Conservation (phyloP, 2,888 invertebrate genomes). For the Cinara cedri region DNA sequence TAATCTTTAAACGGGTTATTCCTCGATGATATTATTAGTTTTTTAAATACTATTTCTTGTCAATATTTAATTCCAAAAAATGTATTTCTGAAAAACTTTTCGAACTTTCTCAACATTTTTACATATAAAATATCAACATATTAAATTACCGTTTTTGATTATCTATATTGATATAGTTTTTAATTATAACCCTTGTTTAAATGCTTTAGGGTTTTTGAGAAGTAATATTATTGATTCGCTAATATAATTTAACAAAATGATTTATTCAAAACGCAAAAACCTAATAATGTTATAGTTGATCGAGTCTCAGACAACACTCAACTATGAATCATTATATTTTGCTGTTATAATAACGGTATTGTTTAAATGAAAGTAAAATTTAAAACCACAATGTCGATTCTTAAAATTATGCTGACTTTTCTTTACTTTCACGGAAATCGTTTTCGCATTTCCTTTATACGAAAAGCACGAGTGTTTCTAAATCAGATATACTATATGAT, state of each 20-base stretch:
- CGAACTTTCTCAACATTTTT: too few relatives aligned
- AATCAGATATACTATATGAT: too few relatives aligned
- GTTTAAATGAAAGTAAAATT: background rate
- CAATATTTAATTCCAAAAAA: too few relatives aligned
- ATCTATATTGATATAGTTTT: background rate
- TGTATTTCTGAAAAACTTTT: too few relatives aligned
- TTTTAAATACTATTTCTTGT: too few relatives aligned
- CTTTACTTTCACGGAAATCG: conserved; percentile 32
- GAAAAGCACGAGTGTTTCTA: background rate
- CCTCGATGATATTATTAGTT: too few relatives aligned
- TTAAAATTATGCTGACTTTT: background rate
- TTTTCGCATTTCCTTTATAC: background rate
- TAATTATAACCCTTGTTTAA: too few relatives aligned
- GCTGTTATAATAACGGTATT: background rate
- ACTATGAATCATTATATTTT: background rate
- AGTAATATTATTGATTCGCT: too few relatives aligned
- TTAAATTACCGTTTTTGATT: background rate
- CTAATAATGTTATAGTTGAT: background rate
- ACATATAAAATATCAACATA: too few relatives aligned
- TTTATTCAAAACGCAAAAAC: background rate
- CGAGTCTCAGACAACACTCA: background rate
- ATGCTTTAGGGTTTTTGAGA: background rate
- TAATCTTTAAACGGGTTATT: too few relatives aligned
- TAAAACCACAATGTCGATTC: background rate
- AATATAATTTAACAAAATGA: background rate